These are phyloP conservation scores for Drosophila bunnanda DNA, from an alignment of 2,888 invertebrate species.

Conservation along the genomic window DNA sequence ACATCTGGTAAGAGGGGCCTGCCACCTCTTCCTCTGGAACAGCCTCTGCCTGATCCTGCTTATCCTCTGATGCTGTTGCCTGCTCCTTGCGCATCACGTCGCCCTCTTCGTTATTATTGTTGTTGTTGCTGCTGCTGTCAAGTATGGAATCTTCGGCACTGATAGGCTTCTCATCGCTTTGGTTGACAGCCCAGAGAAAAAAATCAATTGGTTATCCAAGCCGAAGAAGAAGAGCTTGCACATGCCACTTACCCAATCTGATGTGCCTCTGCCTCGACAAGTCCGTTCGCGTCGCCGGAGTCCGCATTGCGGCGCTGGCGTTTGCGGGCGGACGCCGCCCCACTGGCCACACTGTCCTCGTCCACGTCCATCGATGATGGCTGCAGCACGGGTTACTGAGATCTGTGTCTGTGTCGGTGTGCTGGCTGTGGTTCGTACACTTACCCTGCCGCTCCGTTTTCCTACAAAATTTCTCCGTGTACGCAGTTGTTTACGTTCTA, in stretches of 20 bases:
- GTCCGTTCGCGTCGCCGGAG: slow-evolving; percentile 15
- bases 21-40: slow-evolving; percentile 2
- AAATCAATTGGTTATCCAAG: slow-evolving; percentile 39
- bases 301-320: slow-evolving; percentile 52
- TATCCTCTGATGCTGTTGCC: too few species aligned
- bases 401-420: not conserved
- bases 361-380: slow-evolving; percentile 53
- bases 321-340: slow-evolving; percentile 53
- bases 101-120: slow-evolving; percentile 39
- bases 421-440: not conserved
- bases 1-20: not conserved
- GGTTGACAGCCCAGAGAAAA: not conserved
- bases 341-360: slow-evolving; percentile 29
- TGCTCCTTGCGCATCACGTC: slow-evolving; percentile 3
- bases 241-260: slow-evolving; percentile 22
- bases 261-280: not conserved
- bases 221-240: slow-evolving; percentile 16
- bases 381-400: not conserved
- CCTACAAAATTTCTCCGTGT: slow-evolving; percentile 26
- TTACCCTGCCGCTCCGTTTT: slow-evolving; percentile 6
- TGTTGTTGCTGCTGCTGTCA: slow-evolving; percentile 2
- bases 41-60: not conserved
- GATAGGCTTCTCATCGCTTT: slow-evolving; percentile 32
- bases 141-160: slow-evolving; percentile 7
- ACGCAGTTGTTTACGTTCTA: slow-evolving; percentile 68